These are phyloP conservation scores for Orchesella flavescens DNA, from an alignment of 2,888 invertebrate species.

Conservation along the genomic window DNA sequence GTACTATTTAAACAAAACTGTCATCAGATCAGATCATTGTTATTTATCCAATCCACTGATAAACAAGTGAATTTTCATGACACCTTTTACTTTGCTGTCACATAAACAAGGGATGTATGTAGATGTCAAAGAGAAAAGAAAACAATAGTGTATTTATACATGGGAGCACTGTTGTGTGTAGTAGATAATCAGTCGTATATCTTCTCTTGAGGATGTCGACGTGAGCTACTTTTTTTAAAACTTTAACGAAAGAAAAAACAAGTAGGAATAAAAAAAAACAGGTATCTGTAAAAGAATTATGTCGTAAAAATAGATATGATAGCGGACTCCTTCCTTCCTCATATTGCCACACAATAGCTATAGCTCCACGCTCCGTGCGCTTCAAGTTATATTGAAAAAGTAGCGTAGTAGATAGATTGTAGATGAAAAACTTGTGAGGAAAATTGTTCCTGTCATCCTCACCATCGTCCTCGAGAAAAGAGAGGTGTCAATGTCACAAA, in stretches of 20 bases:
- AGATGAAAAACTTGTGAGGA: neutral
- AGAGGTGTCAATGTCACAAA: slow-evolving; percentile 59
- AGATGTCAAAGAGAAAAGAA: slow-evolving; percentile 28
- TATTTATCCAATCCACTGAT: no score
- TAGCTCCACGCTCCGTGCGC: neutral
- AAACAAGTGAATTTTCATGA: slow-evolving; percentile 24
- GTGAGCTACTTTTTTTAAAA: slow-evolving; percentile 51
- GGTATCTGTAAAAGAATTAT: slow-evolving; percentile 27
- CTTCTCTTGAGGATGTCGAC: slow-evolving; percentile 34
- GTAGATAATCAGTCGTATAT: slow-evolving; percentile 16
- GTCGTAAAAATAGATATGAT: slow-evolving; percentile 57
- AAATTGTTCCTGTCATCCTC: slow-evolving; percentile 6
- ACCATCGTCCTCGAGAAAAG: slow-evolving; percentile 2
- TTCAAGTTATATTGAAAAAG: neutral
- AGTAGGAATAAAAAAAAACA: slow-evolving; percentile 38
- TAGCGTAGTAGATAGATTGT: neutral
- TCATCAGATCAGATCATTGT: no score
- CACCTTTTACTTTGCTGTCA: slow-evolving; percentile 32
- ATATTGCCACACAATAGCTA: slow-evolving; percentile 46
- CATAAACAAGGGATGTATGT: no score
- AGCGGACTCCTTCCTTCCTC: slow-evolving; percentile 58
- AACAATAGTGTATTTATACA: slow-evolving; percentile 39
- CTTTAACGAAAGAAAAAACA: slow-evolving; percentile 5
- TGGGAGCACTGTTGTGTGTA: neutral
- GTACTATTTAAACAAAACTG: no score